Conservation (phyloP, 2,797 vertebrate genomes). For the Ataeniobius toweri region DNA sequence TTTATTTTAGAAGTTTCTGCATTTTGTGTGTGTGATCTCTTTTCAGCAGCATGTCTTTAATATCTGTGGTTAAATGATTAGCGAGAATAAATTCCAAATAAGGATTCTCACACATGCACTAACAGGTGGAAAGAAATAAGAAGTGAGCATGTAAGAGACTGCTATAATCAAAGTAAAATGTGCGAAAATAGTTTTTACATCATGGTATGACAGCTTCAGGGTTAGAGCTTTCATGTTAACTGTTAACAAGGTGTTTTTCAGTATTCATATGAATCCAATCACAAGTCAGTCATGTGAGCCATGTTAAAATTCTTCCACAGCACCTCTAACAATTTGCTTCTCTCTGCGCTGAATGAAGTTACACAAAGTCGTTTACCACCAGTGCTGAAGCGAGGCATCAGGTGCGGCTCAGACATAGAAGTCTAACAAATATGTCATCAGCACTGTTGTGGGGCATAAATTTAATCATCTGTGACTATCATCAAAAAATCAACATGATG, state of each 20-base stretch:
- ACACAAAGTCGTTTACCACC: slow-evolving; percentile 20
- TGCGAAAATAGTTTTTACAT: slow-evolving; percentile 41
- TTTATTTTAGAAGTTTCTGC: not conserved
- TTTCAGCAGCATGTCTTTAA: slow-evolving; percentile 51
- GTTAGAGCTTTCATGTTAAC: slow-evolving; percentile 28
- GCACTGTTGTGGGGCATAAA: slow-evolving; percentile 38
- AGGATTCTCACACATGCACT: slow-evolving; percentile 39
- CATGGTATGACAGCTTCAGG: slow-evolving; percentile 28
- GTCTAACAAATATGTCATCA: slow-evolving; percentile 36
- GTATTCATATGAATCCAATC: slow-evolving; percentile 42
- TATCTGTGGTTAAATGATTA: slow-evolving; percentile 82
- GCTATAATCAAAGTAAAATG: slow-evolving; percentile 44
- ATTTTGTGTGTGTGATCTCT: slow-evolving; percentile 48
- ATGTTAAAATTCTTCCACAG: slow-evolving; percentile 33
- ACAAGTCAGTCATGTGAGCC: slow-evolving; percentile 32
- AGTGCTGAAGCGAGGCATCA: slow-evolving; percentile 25
- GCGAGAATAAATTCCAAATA: slow-evolving; percentile 65
- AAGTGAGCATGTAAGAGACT: slow-evolving; percentile 18
- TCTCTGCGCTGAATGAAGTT: slow-evolving; percentile 8
- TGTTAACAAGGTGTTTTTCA: slow-evolving; percentile 42
- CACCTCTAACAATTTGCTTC: slow-evolving; percentile 1
- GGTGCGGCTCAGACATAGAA: slow-evolving; percentile 30
- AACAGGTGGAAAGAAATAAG: slow-evolving; percentile 8
- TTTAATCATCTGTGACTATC: slow-evolving; percentile 50
- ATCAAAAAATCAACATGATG: slow-evolving; percentile 47